phyloP scores from a whole-genome alignment of 1,140 invertebrate genomes.

The Sycobia sp. region DNA sequence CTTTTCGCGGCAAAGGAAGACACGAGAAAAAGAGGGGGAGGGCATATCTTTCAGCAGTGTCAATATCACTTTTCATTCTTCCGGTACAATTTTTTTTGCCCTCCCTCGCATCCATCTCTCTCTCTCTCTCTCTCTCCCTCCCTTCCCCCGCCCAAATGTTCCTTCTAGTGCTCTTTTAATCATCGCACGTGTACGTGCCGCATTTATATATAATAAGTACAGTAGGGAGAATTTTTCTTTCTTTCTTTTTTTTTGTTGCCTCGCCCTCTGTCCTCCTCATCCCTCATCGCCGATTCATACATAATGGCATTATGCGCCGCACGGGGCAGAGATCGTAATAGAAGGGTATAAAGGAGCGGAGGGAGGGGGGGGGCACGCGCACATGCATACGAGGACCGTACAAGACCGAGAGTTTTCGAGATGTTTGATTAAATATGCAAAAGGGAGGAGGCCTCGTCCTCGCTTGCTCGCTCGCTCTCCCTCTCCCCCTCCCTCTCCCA shows the following conservation, averaged over 20 bases:
- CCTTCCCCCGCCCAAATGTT: too few species aligned
- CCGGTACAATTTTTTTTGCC: not conserved
- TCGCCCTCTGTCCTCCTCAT: too few species aligned
- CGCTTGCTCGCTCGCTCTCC: too few species aligned
- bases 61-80: conserved; percentile 13
- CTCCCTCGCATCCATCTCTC: not conserved
- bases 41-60: too few species aligned
- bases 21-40: not conserved
- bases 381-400: too few species aligned
- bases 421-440: conserved; percentile 24
- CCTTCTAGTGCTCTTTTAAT: conserved; percentile 1
- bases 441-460: not conserved
- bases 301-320: too few species aligned
- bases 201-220: not conserved
- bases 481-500: too few species aligned
- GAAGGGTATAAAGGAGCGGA: too few species aligned
- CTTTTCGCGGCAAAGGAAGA: conserved; percentile 14
- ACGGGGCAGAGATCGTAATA: too few species aligned
- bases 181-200: not conserved
- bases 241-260: not conserved
- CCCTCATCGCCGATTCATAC: too few species aligned
- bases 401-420: conserved; percentile 16
- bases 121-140: conserved; percentile 8
- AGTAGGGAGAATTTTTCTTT: not conserved
- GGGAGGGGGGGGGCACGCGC: too few species aligned